phyloP scores from a whole-genome alignment of 2,888 invertebrate genomes.

The Rotaria socialis region DNA sequence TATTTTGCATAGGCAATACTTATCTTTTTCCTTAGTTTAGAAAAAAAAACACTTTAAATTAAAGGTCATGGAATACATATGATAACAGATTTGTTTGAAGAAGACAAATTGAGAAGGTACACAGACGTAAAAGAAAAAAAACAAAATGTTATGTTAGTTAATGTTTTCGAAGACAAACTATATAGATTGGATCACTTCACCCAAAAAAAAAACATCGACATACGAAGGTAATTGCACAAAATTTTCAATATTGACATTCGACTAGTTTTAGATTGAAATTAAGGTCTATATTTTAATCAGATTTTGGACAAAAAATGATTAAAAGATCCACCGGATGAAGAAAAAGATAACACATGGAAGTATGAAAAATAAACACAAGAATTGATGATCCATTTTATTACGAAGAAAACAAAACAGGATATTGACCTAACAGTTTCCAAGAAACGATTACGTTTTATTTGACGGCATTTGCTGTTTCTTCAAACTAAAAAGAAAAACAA shows the following conservation, averaged over 20 bases:
- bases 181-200: neutral
- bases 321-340: neutral
- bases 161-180: neutral
- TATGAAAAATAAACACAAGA: too few relatives aligned
- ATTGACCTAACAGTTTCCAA: too few relatives aligned
- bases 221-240: neutral
- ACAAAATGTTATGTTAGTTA: too few relatives aligned
- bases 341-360: neutral
- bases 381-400: too few relatives aligned
- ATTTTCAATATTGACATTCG: neutral
- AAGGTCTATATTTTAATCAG: too few relatives aligned
- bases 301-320: too few relatives aligned
- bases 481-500: neutral
- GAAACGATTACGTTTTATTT: neutral
- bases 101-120: neutral
- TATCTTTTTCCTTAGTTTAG: neutral
- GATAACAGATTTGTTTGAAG: neutral
- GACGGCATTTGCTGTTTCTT: slow-evolving; percentile 3
- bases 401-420: neutral
- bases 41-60: too few relatives aligned
- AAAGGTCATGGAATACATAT: neutral
- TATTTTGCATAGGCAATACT: slow-evolving; percentile 12
- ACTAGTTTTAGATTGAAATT: too few relatives aligned
- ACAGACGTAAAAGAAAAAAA: neutral
- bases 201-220: neutral